These are phyloP conservation scores for Eilema depressum DNA, from an alignment of 2,888 invertebrate genomes.

Conservation along the genomic window DNA sequence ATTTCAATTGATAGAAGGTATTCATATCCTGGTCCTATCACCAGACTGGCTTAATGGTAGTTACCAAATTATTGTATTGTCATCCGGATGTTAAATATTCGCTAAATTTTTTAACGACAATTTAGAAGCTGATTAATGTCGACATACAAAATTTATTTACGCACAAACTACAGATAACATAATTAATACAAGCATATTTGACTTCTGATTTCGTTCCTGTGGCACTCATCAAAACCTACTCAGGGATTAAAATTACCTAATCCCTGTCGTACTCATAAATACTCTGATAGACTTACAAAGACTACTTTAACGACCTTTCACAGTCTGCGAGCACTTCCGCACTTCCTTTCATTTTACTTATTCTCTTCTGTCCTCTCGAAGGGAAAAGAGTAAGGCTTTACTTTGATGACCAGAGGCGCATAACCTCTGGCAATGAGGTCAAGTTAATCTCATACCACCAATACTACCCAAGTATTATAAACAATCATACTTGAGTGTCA, in stretches of 20 bases:
- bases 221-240: no score
- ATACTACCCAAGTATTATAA: not conserved
- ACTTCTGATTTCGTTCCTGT: no score
- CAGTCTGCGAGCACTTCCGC: not conserved
- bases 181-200: no score
- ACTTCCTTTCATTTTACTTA: not conserved
- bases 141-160: no score
- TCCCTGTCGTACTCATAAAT: not conserved
- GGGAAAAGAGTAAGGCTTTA: not conserved
- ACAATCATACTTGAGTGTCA: not conserved
- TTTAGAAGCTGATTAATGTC: no score
- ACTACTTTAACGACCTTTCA: not conserved
- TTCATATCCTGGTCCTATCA: not conserved
- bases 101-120: no score
- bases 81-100: no score
- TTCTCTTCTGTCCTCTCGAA: not conserved
- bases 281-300: not conserved
- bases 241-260: no score
- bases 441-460: not conserved
- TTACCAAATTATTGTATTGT: not conserved
- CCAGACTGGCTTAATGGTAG: not conserved
- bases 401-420: not conserved
- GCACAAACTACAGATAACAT: no score
- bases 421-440: not conserved
- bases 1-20: not conserved